Base-by-base conservation (phyloP, 1,140 invertebrate species). In the Eueides isabella region DNA sequence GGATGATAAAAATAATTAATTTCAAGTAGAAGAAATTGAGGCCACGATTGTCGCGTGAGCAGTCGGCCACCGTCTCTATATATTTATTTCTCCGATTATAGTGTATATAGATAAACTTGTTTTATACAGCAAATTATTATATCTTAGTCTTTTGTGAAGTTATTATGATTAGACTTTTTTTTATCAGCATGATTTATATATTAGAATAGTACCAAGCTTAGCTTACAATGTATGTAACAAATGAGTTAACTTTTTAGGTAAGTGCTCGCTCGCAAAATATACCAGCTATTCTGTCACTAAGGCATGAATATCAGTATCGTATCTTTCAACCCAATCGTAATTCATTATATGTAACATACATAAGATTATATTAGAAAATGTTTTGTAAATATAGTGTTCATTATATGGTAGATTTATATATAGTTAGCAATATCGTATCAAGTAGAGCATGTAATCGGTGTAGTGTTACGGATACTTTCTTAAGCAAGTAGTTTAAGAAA, bases 281-380 rank as follows among this genome's bases (percentile, higher is more conserved):
- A 33, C 62, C 5, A 29, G 48, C 16, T 12, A 30, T 16, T 77
- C 74, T 84, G 83, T 90, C 84, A 86, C 84, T 86, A 91, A 88
- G 84, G 87, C 89, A 91, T 91, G 88, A 81, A 68, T 75, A 19
- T 44, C 29, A 62, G 44, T 61, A 67, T 65, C 44, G 29, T 38
- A 48, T 48, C n/a, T 48, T 79, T 35, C 66, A 75, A 69, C 33
- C 41, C 61, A 33, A 67, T 72, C 48, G 67, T 41, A 41, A 41
- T 67, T 41, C 71, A 72, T 72, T 44, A 4, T 64, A 71, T 64
- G 41, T 23, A 26, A 41, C 38, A 67, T 67, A 26, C 35, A 55
- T 26, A 48, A 11, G 48, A 26, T 23, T n/a, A n/a, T n/a, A n/a
- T 55, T 55, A 26, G 5, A 55, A 6, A 55, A 26, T 23, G 7